phyloP scores from a whole-genome alignment of 2,113 vertebrate genomes.

The Sigmodon hispidus region DNA sequence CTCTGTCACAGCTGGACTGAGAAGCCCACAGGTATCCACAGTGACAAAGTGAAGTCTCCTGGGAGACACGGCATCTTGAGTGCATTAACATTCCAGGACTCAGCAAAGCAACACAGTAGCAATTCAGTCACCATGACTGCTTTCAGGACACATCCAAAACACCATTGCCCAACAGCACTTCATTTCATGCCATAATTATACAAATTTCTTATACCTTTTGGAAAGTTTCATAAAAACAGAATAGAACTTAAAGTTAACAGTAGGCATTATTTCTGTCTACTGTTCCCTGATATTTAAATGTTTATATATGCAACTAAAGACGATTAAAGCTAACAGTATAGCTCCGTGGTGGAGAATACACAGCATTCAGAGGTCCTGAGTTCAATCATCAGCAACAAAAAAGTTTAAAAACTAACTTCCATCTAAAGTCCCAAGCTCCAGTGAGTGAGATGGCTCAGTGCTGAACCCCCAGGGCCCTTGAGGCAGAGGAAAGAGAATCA shows the following conservation, averaged over 20 bases:
- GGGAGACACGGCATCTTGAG: not conserved
- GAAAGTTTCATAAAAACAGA: slow-evolving; percentile 24
- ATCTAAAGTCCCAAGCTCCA: not conserved
- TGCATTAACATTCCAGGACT: slow-evolving; percentile 8
- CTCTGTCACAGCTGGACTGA: not conserved
- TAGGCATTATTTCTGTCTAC: not conserved
- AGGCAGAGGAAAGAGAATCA: not conserved
- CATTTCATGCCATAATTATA: not conserved
- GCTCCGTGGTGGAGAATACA: not conserved
- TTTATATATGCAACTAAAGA: slow-evolving; percentile 9
- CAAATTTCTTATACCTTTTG: not conserved
- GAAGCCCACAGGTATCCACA: not conserved
- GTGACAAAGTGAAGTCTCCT: not conserved
- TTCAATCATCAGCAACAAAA: not conserved
- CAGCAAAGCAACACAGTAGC: slow-evolving; percentile 7
- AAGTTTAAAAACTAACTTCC: not conserved
- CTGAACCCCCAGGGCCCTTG: not conserved
- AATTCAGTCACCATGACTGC: not conserved
- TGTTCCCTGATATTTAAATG: slow-evolving; percentile 9
- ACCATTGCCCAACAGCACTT: not conserved
- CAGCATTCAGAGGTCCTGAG: not conserved
- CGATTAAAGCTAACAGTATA: not conserved
- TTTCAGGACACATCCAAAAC: not conserved
- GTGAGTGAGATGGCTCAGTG: not conserved
- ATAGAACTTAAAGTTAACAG: slow-evolving; percentile 24